These are phyloP conservation scores for Bujurquina vittata DNA, from an alignment of 2,113 vertebrate genomes.

Conservation along the genomic window DNA sequence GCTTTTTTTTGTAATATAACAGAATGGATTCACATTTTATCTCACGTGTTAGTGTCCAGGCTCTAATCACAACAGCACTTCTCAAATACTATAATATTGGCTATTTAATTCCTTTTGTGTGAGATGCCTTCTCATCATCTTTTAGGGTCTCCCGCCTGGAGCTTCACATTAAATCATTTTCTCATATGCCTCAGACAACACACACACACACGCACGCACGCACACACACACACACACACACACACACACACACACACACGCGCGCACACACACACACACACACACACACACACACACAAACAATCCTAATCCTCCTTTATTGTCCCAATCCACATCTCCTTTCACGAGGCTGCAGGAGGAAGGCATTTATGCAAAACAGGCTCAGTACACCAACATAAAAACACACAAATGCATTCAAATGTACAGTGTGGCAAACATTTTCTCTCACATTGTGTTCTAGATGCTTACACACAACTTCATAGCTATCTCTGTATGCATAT, in stretches of 20 bases:
- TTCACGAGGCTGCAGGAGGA: constrained; percentile 39
- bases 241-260: constrained; percentile 32
- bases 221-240: constrained; percentile 28
- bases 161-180: constrained; percentile 59
- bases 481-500: constrained; percentile 16
- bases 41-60: not conserved
- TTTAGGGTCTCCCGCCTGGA: constrained; percentile 44
- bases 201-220: constrained; percentile 30
- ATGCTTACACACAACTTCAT: constrained; percentile 33
- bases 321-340: constrained; percentile 55
- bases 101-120: constrained; percentile 56
- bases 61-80: constrained; percentile 40
- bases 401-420: constrained; percentile 1
- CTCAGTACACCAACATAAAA: constrained; percentile 25
- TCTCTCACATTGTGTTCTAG: constrained; percentile 13
- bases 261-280: constrained; percentile 31
- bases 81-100: constrained; percentile 30
- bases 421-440: not conserved
- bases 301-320: constrained; percentile 57
- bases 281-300: constrained; percentile 27
- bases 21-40: constrained; percentile 13
- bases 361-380: constrained; percentile 58
- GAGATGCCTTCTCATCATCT: constrained; percentile 62
- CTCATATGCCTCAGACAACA: constrained; percentile 42
- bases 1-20: not conserved